phyloP scores from a whole-genome alignment of 2,888 invertebrate species.

The Erebia palarica region DNA sequence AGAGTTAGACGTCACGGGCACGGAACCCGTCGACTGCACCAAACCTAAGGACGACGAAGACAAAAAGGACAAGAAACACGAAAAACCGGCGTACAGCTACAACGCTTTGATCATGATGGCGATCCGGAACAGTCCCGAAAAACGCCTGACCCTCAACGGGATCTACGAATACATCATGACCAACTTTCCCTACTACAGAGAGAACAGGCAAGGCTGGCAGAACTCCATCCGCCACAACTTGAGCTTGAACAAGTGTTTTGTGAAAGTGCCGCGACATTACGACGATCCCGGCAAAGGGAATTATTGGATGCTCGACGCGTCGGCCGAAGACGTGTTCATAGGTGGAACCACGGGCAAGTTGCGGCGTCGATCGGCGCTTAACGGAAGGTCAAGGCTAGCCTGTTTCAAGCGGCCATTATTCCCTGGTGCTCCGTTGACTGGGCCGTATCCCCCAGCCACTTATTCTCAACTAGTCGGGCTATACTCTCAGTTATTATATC shows the following conservation, averaged over 20 bases:
- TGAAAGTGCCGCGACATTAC: slow-evolving; percentile 98
- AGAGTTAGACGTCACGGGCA: slow-evolving; percentile 90
- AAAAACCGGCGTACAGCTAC: slow-evolving; percentile 99
- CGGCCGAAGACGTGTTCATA: slow-evolving; percentile 99
- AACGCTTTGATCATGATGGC: slow-evolving; percentile 99
- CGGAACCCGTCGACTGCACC: slow-evolving; percentile 88
- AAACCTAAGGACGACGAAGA: slow-evolving; percentile 72
- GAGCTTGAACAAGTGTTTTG: slow-evolving; percentile 98
- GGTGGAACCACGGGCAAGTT: slow-evolving; percentile 98
- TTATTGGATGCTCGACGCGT: slow-evolving; percentile 99
- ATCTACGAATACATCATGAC: slow-evolving; percentile 99
- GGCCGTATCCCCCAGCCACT: slow-evolving; percentile 81
- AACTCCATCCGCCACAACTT: slow-evolving; percentile 99
- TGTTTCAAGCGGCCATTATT: slow-evolving; percentile 92
- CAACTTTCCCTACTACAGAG: slow-evolving; percentile 98
- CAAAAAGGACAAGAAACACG: slow-evolving; percentile 85
- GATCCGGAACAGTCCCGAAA: slow-evolving; percentile 96
- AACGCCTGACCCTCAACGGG: slow-evolving; percentile 96
- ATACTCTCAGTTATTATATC: slow-evolving; percentile 86
- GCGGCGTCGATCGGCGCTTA: slow-evolving; percentile 93
- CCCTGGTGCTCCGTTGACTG: slow-evolving; percentile 83
- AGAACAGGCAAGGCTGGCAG: slow-evolving; percentile 99
- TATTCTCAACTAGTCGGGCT: slow-evolving; percentile 82
- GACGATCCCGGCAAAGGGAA: slow-evolving; percentile 99
- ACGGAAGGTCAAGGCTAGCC: slow-evolving; percentile 92